A percentile compares a stretch with the other conserved stretches of the same genome.
Conservation (phyloP, 2,888 invertebrate genomes). For the Melinopterus prodromus region DNA sequence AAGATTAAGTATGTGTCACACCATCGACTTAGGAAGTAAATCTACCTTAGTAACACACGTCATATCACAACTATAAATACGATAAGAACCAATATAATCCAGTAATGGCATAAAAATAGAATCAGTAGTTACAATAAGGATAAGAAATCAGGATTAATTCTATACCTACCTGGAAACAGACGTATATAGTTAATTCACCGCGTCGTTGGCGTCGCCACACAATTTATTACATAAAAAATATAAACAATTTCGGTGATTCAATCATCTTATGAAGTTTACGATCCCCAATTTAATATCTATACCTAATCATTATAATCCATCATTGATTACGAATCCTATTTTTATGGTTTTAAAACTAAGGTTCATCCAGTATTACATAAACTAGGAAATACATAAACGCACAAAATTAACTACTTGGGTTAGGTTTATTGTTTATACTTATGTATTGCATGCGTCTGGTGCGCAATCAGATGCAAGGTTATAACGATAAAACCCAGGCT, state of each 20-base stretch:
- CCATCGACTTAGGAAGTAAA: background rate
- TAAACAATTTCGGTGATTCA: background rate
- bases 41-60: background rate
- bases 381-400: background rate
- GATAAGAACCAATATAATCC: background rate
- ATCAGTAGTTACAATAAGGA: background rate
- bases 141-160: background rate
- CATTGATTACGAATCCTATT: background rate
- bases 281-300: background rate
- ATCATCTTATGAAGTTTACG: background rate
- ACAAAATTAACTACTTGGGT: background rate
- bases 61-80: background rate
- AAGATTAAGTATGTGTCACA: background rate
- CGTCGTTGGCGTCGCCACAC: too few species aligned
- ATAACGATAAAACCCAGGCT: background rate
- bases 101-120: background rate
- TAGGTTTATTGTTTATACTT: background rate
- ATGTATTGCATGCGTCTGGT: background rate
- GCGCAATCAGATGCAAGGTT: background rate
- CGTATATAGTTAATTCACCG: background rate
- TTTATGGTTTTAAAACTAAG: background rate
- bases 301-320: background rate
- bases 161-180: background rate
- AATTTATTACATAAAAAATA: background rate
- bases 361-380: background rate